Evolutionary conservation across 2,113 vertebrate genomes (phyloP).

Genomic region (Pampusana beccarii): DNA sequence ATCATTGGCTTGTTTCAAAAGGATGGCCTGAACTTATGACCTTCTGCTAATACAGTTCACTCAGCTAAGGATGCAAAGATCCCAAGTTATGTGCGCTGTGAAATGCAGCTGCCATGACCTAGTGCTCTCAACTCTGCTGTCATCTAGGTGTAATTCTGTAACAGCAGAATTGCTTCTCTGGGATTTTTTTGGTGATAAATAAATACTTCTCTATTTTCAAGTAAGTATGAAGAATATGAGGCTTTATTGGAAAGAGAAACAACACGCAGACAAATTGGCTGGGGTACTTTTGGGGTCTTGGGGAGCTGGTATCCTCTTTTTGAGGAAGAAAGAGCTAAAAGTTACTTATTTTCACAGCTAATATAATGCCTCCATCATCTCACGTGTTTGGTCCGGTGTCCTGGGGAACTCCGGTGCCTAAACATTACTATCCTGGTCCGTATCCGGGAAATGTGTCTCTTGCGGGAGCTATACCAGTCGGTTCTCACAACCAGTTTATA

Average conservation of each 20-base stretch:
- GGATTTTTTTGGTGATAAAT: not conserved
- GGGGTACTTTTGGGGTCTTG: not conserved
- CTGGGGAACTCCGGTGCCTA: slow-evolving; percentile 84
- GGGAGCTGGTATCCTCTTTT: not conserved
- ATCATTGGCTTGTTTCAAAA: not conserved
- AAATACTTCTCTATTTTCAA: not conserved
- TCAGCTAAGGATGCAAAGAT: not conserved
- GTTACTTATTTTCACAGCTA: slow-evolving; percentile 67
- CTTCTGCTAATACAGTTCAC: not conserved
- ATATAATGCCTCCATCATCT: slow-evolving; percentile 81
- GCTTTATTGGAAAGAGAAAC: not conserved
- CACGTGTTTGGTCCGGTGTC: slow-evolving; percentile 79
- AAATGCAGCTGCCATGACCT: not conserved
- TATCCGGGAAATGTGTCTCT: slow-evolving; percentile 78
- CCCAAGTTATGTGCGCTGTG: not conserved
- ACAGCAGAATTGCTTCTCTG: not conserved
- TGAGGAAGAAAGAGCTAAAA: not conserved
- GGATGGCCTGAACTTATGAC: not conserved
- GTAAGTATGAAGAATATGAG: not conserved
- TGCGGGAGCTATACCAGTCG: slow-evolving; percentile 74
- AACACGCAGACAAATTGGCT: not conserved
- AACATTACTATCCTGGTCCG: slow-evolving; percentile 82
- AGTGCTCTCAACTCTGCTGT: not conserved
- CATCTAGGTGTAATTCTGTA: not conserved
- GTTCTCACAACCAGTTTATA: slow-evolving; percentile 94